These are phyloP conservation scores for Dorcus hopei DNA, from an alignment of 2,888 invertebrate genomes.

Conservation along the genomic window DNA sequence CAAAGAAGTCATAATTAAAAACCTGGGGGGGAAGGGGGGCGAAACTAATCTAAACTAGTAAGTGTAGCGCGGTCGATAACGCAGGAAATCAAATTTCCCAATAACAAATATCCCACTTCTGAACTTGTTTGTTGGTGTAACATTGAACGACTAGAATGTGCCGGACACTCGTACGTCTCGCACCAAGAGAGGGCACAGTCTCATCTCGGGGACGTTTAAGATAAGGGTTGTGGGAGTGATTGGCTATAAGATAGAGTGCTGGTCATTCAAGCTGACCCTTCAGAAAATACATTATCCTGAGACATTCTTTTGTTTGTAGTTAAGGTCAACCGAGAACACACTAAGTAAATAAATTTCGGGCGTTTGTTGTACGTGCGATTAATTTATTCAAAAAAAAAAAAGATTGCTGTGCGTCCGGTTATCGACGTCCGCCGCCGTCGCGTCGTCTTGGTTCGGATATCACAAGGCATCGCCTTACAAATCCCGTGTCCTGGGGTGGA, in stretches of 20 bases:
- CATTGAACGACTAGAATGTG: constrained; percentile 36
- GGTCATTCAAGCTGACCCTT: constrained; percentile 42
- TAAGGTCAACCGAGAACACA: constrained; percentile 23
- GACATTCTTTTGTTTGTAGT: constrained; percentile 20
- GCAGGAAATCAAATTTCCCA: constrained; percentile 39
- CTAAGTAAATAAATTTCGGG: not conserved
- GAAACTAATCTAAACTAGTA: constrained; percentile 27
- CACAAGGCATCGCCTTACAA: constrained; percentile 43
- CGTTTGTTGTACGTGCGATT: not conserved
- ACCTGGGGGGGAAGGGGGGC: too few species aligned
- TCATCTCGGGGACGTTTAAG: constrained; percentile 33
- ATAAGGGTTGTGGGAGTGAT: constrained; percentile 38
- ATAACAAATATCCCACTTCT: constrained; percentile 47
- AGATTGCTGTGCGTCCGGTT: not conserved
- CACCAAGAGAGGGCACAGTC: constrained; percentile 29
- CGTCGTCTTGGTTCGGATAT: constrained; percentile 25
- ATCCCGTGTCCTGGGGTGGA: constrained; percentile 46
- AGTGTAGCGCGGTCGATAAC: constrained; percentile 23
- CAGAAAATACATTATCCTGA: constrained; percentile 38
- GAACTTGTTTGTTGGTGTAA: constrained; percentile 44
- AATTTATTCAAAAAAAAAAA: not conserved
- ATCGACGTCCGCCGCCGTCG: not conserved
- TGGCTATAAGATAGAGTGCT: constrained; percentile 43
- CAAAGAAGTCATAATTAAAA: too few species aligned
- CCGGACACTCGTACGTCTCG: constrained; percentile 23